Evolutionary conservation across 2,888 invertebrate genomes (phyloP).

Genomic region (Polydrusus tereticollis): DNA sequence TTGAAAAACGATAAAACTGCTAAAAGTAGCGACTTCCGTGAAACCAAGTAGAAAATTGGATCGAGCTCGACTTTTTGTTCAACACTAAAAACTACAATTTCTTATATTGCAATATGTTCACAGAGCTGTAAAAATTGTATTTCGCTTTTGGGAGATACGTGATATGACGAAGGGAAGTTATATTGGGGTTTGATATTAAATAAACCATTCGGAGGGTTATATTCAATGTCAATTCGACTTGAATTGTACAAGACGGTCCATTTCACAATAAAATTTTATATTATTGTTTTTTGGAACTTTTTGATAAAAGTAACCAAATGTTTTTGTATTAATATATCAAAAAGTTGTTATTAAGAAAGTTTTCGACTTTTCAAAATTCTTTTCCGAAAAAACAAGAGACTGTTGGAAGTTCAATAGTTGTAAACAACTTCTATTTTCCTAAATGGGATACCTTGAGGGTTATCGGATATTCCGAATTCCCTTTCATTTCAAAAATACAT

Average conservation of each 20-base stretch:
- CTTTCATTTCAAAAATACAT: too few relatives aligned
- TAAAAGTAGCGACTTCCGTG: constrained; percentile 18
- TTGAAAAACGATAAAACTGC: constrained; percentile 29
- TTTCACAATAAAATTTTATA: constrained; percentile 48
- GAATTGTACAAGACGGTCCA: constrained; percentile 45
- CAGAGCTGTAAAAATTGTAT: constrained; percentile 48
- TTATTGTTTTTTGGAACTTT: constrained; percentile 28
- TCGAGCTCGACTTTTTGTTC: constrained; percentile 37
- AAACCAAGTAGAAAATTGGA: constrained; percentile 45
- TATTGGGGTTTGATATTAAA: constrained; percentile 49
- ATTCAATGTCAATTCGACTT: constrained; percentile 45
- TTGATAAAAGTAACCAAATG: neutral
- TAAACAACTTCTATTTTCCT: too few relatives aligned
- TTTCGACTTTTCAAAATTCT: too few relatives aligned
- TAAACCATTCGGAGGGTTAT: constrained; percentile 47
- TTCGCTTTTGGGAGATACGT: constrained; percentile 47
- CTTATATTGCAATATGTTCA: constrained; percentile 49
- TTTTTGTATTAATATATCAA: too few relatives aligned
- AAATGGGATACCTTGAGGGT: too few relatives aligned
- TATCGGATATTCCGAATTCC: too few relatives aligned
- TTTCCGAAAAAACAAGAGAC: too few relatives aligned
- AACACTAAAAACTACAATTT: constrained; percentile 47
- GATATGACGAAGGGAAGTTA: constrained; percentile 47
- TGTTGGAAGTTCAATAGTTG: too few relatives aligned
- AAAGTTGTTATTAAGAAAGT: too few relatives aligned